Percentiles rank a stretch among this genome's conserved stretches.
These are phyloP conservation scores for Otis tarda DNA, from an alignment of 2,113 vertebrate genomes.

Conservation along the genomic window DNA sequence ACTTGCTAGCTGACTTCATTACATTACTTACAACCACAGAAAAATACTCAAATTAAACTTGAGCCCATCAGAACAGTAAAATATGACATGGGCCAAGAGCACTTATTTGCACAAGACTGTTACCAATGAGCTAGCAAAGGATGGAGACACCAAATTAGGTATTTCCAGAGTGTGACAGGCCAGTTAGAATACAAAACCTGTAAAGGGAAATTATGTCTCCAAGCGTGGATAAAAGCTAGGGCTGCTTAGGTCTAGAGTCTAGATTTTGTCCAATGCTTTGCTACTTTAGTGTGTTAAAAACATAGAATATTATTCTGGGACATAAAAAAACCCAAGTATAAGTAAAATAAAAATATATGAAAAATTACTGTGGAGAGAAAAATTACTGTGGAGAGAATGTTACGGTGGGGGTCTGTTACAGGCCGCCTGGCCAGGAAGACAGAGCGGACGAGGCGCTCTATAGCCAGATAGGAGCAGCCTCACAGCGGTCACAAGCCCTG, in stretches of 20 bases:
- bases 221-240: neutral
- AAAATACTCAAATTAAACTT: neutral
- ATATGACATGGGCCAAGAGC: neutral
- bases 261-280: neutral
- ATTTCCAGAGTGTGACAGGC: neutral
- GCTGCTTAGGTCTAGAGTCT: fast-evolving
- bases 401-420: no score
- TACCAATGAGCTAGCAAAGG: neutral
- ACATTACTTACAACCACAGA: neutral
- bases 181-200: neutral
- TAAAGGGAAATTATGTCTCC: neutral
- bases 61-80: neutral
- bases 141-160: fast-evolving
- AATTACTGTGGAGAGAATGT: no score
- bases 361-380: neutral
- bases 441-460: no score
- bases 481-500: no score
- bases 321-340: neutral
- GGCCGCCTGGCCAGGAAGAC: no score
- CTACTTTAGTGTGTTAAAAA: neutral
- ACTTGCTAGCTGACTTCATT: neutral
- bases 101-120: neutral
- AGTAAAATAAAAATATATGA: neutral
- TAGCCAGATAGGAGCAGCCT: no score
- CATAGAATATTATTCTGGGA: neutral